A percentile compares a stretch with the other conserved stretches of the same genome.
These are phyloP conservation scores for Dermolepida albohirtum DNA, from an alignment of 2,888 invertebrate species.

Conservation along the genomic window DNA sequence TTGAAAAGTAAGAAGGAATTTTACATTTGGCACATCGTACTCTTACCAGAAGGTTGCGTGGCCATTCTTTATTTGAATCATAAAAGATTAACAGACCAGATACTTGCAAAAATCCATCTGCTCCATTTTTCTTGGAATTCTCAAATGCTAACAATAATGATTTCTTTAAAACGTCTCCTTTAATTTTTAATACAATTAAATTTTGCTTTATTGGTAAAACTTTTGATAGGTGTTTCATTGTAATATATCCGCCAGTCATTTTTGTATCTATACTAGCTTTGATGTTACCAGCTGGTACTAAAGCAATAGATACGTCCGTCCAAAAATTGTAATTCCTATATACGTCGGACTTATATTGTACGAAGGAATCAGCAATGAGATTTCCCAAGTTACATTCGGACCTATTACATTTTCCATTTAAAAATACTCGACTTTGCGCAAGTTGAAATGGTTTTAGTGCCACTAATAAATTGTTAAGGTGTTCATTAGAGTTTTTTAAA, in stretches of 20 bases:
- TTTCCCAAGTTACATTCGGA: slow-evolving; percentile 26
- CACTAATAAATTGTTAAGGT: background rate
- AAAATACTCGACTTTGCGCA: slow-evolving; percentile 1
- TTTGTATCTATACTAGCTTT: background rate
- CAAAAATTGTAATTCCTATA: background rate
- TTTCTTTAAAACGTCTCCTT: background rate
- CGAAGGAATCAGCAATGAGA: slow-evolving; percentile 16
- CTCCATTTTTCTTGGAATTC: background rate
- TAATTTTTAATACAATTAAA: background rate
- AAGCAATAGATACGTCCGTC: slow-evolving; percentile 6
- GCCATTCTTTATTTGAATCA: background rate
- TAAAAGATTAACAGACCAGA: slow-evolving; percentile 3
- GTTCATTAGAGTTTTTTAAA: background rate
- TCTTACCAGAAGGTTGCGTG: background rate
- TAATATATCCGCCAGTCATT: background rate
- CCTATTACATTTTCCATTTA: background rate
- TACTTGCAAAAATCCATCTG: slow-evolving; percentile 12
- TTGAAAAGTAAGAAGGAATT: background rate
- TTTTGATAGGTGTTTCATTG: background rate
- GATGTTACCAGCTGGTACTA: slow-evolving; percentile 4
- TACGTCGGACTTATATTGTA: background rate
- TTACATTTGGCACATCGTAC: background rate
- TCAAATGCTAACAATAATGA: background rate
- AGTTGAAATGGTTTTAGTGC: background rate
- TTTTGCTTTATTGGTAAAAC: background rate